phyloP scores from a whole-genome alignment of 2,113 vertebrate species.

The Picathartes gymnocephalus region DNA sequence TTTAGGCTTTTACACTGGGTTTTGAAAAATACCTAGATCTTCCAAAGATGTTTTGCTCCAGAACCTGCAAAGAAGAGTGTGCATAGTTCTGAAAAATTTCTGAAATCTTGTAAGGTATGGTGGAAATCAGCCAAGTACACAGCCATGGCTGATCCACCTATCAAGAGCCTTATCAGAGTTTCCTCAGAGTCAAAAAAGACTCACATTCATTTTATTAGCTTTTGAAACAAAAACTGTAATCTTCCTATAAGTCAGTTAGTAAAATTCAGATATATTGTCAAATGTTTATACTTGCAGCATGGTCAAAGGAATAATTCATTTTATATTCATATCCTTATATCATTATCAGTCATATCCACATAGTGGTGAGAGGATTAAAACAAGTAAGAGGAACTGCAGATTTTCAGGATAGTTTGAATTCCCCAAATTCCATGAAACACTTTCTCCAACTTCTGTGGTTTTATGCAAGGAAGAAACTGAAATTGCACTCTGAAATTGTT shows the following conservation, averaged over 20 bases:
- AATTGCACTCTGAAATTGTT: not conserved
- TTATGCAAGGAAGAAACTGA: not conserved
- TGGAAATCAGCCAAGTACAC: not conserved
- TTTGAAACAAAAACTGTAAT: not conserved
- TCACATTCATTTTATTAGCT: not conserved
- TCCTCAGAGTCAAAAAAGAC: not conserved
- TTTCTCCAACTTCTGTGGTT: not conserved
- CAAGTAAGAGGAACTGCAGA: not conserved
- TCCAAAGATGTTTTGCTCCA: not conserved
- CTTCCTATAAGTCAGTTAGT: not conserved
- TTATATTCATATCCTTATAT: not conserved
- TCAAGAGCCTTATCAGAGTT: not conserved
- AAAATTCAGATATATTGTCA: not conserved
- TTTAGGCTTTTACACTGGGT: not conserved
- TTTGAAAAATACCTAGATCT: not conserved
- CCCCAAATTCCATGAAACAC: not conserved
- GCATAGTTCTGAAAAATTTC: not conserved
- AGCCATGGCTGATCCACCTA: not conserved
- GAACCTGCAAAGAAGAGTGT: not conserved
- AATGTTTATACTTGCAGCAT: not conserved
- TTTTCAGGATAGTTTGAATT: not conserved
- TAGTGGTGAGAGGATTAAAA: not conserved
- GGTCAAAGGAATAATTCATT: not conserved
- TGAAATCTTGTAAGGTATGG: rapidly evolving
- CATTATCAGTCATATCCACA: not conserved